Conservation (phyloP, 2,113 vertebrate genomes). For the Zosterops japonicus region DNA sequence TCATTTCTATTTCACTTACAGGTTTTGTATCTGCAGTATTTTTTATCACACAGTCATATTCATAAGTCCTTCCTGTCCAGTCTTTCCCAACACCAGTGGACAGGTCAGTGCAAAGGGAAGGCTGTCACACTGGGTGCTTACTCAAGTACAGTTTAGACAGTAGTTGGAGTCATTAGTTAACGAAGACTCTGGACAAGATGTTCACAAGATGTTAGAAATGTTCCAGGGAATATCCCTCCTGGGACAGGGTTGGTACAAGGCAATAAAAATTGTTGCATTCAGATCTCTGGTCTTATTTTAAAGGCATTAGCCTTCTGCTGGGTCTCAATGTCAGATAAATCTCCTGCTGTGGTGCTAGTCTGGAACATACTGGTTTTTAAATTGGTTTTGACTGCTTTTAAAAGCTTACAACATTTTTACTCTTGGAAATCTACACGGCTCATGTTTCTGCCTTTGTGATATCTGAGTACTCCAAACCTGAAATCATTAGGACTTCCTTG, state of each 20-base stretch:
- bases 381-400: background rate
- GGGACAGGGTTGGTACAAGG: background rate
- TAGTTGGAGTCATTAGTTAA: background rate
- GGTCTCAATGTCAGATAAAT: background rate
- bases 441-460: background rate
- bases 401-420: background rate
- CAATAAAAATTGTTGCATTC: background rate
- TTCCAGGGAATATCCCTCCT: background rate
- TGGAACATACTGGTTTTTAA: rapidly evolving
- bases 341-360: background rate
- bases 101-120: background rate
- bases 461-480: background rate
- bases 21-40: too few species aligned
- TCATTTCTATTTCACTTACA: too few species aligned
- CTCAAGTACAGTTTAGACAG: background rate
- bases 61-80: too few species aligned
- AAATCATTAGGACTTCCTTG: background rate
- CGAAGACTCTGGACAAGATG: background rate
- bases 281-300: background rate
- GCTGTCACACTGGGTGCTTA: background rate
- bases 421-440: background rate
- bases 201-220: background rate
- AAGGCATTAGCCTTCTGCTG: background rate
- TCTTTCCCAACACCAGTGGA: too few species aligned
- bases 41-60: too few species aligned